Evolutionary conservation across 2,888 invertebrate genomes (phyloP), one percentile per base, ranked within the genome.

Genomic region (Melitaea athalia): DNA sequence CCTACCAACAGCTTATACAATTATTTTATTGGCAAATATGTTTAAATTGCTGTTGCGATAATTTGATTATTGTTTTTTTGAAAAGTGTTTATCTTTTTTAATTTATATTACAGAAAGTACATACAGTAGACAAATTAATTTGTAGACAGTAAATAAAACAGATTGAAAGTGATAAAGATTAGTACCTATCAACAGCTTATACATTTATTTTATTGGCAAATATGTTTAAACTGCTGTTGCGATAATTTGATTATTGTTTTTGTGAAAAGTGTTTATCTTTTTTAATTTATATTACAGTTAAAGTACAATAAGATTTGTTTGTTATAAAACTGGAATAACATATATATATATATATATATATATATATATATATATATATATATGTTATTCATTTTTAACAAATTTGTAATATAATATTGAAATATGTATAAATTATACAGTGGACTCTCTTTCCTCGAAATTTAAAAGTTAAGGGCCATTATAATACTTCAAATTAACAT

Each of bases 221-320:
- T 24, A 8, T 42, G 11, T 57, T 42, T 42, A 42, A n/a, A 61
- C n/a, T 61, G 60, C 60, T 24, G n/a, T 14, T 47, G 60, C 60
- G 60, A 49, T 10, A 15, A 31, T 11, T 2, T 11, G 49, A 11
- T 57, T 15, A 14, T 14, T 47, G 5, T 31, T 61, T 33, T 61
- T 49, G 60, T 61, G 60, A 61, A 60, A 60, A 61, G 60, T 61
- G 60, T 61, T 60, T 14, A 47, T 60, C 45, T 14, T 15, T 33
- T 61, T 6, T 33, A 47, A 15, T 47, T n/a, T 33, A 24, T n/a
- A n/a, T n/a, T n/a, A 24, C 24, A 24, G 24, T 24, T 2, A 24
- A 24, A 24, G 3, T 24, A 24, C 24, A 47, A 31, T 31, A 14
- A 8, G 7, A 5, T 60, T 11, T 24, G 24, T 60, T 24, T 45